Percentiles rank a stretch among this genome's conserved stretches.
Conservation (phyloP, 64 coral and sea anemone genomes). For the Hydrozoanthus tunicans region DNA sequence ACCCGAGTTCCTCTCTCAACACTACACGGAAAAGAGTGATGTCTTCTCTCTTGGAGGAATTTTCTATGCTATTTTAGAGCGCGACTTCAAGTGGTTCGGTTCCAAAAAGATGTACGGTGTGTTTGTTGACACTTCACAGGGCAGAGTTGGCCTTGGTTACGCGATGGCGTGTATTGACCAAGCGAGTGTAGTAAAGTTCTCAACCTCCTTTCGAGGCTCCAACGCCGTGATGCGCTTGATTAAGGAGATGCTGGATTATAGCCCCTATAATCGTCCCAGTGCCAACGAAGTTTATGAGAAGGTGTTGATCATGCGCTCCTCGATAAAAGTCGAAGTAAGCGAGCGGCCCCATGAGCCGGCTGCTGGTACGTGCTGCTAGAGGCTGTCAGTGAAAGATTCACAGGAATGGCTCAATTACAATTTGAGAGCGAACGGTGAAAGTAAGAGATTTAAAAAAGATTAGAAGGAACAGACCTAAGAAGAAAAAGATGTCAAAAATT, state of each 20-base stretch:
- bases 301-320: not conserved
- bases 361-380: not conserved
- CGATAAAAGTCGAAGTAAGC: not conserved
- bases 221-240: slow-evolving; percentile 48
- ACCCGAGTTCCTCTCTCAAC: slow-evolving; percentile 47
- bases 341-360: not conserved
- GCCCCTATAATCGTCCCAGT: slow-evolving; percentile 19
- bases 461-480: too few species aligned
- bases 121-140: not conserved
- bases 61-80: slow-evolving; percentile 69
- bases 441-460: too few species aligned
- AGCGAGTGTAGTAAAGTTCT: not conserved
- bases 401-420: too few species aligned
- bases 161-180: slow-evolving; percentile 34
- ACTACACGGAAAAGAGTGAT: slow-evolving; percentile 78
- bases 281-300: not conserved
- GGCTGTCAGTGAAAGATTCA: too few species aligned
- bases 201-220: slow-evolving; percentile 36
- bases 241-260: slow-evolving; percentile 40
- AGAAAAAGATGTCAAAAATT: too few species aligned
- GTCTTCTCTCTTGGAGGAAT: slow-evolving; percentile 69
- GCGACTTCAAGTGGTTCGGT: slow-evolving; percentile 7
- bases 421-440: too few species aligned
- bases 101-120: slow-evolving; percentile 66
- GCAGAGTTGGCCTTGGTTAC: slow-evolving; percentile 60